Evolutionary conservation across 2,888 invertebrate species (phyloP).

Genomic region (Pristionchus maxplancki): DNA sequence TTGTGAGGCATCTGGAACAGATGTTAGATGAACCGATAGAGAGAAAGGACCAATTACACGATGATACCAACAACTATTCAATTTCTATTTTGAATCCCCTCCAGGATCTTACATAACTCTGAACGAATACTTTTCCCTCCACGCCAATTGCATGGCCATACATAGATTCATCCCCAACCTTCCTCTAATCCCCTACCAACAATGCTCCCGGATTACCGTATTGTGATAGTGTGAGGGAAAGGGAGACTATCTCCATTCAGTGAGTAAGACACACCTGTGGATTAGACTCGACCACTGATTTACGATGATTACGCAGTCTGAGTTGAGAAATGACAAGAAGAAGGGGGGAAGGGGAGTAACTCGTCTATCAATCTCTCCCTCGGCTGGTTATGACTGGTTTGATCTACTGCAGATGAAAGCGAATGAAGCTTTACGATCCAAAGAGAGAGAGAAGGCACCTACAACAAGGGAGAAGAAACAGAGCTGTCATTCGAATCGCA

Average conservation of each 20-base stretch:
- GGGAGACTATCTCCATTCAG: background rate
- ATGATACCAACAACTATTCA: background rate
- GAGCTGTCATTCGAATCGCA: no score
- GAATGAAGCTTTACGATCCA: background rate
- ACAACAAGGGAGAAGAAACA: no score
- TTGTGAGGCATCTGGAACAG: conserved; percentile 43
- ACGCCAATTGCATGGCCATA: background rate
- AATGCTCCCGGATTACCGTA: conserved; percentile 22
- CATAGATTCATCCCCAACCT: background rate
- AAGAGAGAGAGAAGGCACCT: background rate
- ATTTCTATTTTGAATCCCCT: no score
- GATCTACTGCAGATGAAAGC: conserved; percentile 17
- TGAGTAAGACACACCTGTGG: background rate
- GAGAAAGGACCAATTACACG: conserved; percentile 40
- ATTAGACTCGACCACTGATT: conserved; percentile 24
- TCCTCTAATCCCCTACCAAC: conserved; percentile 10
- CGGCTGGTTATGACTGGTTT: conserved; percentile 26
- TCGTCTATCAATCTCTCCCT: conserved; percentile 21
- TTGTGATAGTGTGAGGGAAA: conserved; percentile 44
- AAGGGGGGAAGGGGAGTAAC: no score
- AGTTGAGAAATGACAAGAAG: conserved; percentile 2
- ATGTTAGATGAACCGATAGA: conserved; percentile 17
- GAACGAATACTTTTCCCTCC: no score
- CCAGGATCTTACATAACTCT: no score
- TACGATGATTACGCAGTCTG: conserved; percentile 1